Evolutionary conservation across 1,140 invertebrate species (phyloP).

Genomic region (Drosophila suzukii): DNA sequence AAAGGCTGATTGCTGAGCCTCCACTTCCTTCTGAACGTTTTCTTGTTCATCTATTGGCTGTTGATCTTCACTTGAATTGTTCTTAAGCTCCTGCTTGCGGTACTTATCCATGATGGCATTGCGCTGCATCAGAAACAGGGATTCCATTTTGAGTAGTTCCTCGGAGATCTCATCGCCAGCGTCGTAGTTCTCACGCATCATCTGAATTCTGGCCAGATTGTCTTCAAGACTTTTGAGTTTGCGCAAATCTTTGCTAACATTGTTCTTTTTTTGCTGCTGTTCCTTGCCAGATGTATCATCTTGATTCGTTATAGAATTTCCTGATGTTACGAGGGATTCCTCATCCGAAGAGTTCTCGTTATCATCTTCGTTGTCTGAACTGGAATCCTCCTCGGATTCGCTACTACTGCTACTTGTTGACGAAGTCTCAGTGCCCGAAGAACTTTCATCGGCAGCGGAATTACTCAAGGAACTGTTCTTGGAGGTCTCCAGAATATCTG

Average conservation of each 20-base stretch:
- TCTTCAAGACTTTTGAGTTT: slow-evolving; percentile 73
- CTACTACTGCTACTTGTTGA: slow-evolving; percentile 49
- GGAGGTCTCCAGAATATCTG: not conserved
- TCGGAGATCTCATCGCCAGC: slow-evolving; percentile 76
- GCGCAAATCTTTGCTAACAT: slow-evolving; percentile 72
- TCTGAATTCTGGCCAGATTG: slow-evolving; percentile 77
- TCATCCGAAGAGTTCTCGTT: slow-evolving; percentile 18
- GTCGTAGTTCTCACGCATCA: slow-evolving; percentile 80
- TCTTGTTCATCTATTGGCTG: slow-evolving; percentile 5
- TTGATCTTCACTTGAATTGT: slow-evolving; percentile 20
- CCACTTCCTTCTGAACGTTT: slow-evolving; percentile 1
- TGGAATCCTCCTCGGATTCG: slow-evolving; percentile 37
- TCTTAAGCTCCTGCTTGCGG: slow-evolving; percentile 62
- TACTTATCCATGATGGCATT: slow-evolving; percentile 81
- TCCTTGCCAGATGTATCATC: slow-evolving; percentile 27
- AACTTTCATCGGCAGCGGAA: slow-evolving; percentile 55
- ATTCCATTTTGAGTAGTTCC: slow-evolving; percentile 80
- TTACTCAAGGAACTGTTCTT: slow-evolving; percentile 56
- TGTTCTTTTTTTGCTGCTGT: slow-evolving; percentile 63
- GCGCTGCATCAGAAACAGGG: slow-evolving; percentile 70
- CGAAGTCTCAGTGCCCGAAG: slow-evolving; percentile 35
- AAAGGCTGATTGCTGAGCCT: slow-evolving; percentile 5
- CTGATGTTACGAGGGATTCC: not conserved
- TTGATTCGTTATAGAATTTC: not conserved
- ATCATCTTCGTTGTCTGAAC: slow-evolving; percentile 30